Base-by-base conservation (phyloP, 2,113 vertebrate species). In the Chascanopsetta lugubris region DNA sequence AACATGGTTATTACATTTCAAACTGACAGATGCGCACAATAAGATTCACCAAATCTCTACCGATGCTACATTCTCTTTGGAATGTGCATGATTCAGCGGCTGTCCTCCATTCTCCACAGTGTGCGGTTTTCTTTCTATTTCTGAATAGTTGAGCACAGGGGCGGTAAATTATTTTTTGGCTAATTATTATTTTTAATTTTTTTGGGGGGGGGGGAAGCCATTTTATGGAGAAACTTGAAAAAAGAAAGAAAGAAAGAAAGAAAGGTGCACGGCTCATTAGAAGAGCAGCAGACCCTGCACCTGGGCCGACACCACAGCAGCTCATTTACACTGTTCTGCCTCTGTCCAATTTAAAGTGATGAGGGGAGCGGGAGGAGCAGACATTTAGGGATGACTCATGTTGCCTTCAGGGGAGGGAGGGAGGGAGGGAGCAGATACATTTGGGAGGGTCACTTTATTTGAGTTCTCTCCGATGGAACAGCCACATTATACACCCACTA, bases 281-380 rank as follows among this genome's bases (percentile, higher is more conserved):
- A 48, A 1, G 34, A 36, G 69, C 20, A 47, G 25, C 34, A 56
- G 64, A 50, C 40, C 54, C 34, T 0, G 34, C 53, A 55, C 61
- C 50, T 65, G 49, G 32, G 54, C 15, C 47, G 42, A 64, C 65
- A 62, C 40, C 24, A 32, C 6, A 43, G 46, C 63, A 34, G 22
- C 62, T 58, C 30, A 66, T 68, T 83, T 75, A 61, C 63, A 58
- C 48, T 36, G 38, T 69, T 62, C 49, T 61, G 25, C 56, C 61
- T 73, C 66, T 57, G 20, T 69, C 71, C 61, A 59, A 67, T 83
- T 79, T 84, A 85, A 84, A 68, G 5, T 38, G 22, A 82, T 63
- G 59, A 60, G 46, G 30, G 7, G 40, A 67, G 50, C 40, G 71
- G 49, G 50, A 54, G n/a, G 46, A 54, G 29, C 15, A 60, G 49